These are phyloP conservation scores for Cosmia pyralina DNA, from an alignment of 2,888 invertebrate species.

Conservation along the genomic window DNA sequence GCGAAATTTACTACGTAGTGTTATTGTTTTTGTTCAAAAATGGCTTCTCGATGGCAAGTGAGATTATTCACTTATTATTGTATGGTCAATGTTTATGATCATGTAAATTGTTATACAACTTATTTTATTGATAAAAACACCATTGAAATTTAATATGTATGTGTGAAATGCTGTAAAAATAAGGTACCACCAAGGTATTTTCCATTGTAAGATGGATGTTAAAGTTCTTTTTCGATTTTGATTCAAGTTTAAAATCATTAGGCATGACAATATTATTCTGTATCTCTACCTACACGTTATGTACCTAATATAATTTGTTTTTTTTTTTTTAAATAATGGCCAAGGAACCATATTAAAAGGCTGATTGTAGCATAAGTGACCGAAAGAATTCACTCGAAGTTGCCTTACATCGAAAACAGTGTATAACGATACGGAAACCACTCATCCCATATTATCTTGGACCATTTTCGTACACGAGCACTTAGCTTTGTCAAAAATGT, in stretches of 20 bases:
- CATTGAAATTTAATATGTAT: slow-evolving; percentile 15
- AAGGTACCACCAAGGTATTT: slow-evolving; percentile 33
- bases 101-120: slow-evolving; percentile 30
- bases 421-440: slow-evolving; percentile 35
- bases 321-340: slow-evolving; percentile 18
- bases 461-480: slow-evolving; percentile 3
- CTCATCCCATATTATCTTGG: slow-evolving; percentile 11
- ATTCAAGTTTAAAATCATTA: slow-evolving; percentile 31
- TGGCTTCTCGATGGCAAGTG: slow-evolving; percentile 32
- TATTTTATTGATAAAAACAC: slow-evolving; percentile 13
- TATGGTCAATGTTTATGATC: slow-evolving; percentile 27
- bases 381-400: slow-evolving; percentile 3
- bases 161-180: slow-evolving; percentile 32
- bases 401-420: slow-evolving; percentile 15
- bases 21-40: slow-evolving; percentile 51
- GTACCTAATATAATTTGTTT: background rate
- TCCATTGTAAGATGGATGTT: slow-evolving; percentile 10
- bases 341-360: background rate
- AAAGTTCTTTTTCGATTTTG: slow-evolving; percentile 7
- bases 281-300: background rate
- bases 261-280: background rate
- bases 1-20: slow-evolving; percentile 41
- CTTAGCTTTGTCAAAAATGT: slow-evolving; percentile 18
- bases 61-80: slow-evolving; percentile 10
- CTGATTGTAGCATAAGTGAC: background rate